A percentile compares a stretch with the other conserved stretches of the same genome.
Conservation (phyloP, 2,113 vertebrate genomes). For the Bungarus multicinctus region DNA sequence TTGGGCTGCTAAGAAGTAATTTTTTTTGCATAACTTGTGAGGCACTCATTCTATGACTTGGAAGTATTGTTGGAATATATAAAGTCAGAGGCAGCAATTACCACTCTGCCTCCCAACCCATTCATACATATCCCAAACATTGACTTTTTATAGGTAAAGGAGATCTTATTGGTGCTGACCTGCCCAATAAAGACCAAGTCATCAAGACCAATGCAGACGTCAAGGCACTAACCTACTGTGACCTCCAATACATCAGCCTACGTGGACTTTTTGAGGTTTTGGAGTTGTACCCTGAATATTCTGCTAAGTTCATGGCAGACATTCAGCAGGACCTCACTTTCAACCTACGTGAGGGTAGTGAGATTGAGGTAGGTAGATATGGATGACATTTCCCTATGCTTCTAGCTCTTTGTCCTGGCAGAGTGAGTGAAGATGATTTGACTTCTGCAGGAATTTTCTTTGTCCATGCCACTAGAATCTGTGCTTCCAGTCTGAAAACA, state of each 20-base stretch:
- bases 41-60: neutral
- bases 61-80: neutral
- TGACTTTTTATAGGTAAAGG: constrained; percentile 83
- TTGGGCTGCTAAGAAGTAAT: neutral
- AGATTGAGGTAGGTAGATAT: constrained; percentile 77
- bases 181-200: constrained; percentile 80
- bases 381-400: neutral
- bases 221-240: constrained; percentile 95
- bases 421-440: neutral
- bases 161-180: constrained; percentile 90
- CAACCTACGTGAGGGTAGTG: constrained; percentile 89
- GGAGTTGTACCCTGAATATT: constrained; percentile 88
- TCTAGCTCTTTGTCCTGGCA: neutral
- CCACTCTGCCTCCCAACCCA: neutral
- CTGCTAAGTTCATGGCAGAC: constrained; percentile 82
- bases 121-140: neutral
- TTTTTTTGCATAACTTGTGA: neutral
- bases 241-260: constrained; percentile 88
- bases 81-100: neutral
- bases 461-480: neutral
- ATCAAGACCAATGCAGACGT: constrained; percentile 93
- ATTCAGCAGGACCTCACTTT: constrained; percentile 93
- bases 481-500: neutral
- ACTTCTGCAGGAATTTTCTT: neutral
- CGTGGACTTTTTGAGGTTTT: constrained; percentile 88